A percentile compares a stretch with the other conserved stretches of the same genome.
These are phyloP conservation scores for Polydrusus tereticollis DNA, from an alignment of 2,888 invertebrate species.

Conservation along the genomic window DNA sequence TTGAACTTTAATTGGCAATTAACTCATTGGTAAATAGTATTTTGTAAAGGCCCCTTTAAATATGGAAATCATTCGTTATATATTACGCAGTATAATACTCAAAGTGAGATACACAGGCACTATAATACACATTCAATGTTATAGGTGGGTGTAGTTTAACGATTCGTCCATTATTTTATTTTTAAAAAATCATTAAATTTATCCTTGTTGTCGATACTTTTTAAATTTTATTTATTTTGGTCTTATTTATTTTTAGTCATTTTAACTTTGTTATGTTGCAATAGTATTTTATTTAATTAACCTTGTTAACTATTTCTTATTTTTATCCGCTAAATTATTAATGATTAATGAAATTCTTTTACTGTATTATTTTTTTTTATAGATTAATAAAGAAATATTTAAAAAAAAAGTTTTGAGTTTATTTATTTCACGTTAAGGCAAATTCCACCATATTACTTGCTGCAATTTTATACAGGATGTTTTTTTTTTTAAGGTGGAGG, in stretches of 20 bases:
- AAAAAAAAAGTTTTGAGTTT: background rate
- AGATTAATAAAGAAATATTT: constrained; percentile 33
- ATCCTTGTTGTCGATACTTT: constrained; percentile 13
- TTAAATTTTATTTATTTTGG: constrained; percentile 24
- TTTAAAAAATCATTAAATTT: background rate
- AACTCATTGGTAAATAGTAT: no score
- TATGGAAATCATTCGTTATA: no score
- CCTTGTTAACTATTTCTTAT: constrained; percentile 32
- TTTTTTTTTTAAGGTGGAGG: no score
- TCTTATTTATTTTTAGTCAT: constrained; percentile 25
- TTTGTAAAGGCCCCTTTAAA: no score
- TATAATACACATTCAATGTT: no score
- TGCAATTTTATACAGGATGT: no score
- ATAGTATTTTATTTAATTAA: constrained; percentile 30
- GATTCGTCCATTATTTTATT: constrained; percentile 25
- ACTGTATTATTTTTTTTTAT: constrained; percentile 33
- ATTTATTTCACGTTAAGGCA: no score
- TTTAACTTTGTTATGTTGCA: constrained; percentile 24
- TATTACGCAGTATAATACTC: background rate
- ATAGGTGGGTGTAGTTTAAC: background rate
- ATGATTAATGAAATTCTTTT: constrained; percentile 19
- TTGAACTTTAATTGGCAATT: no score
- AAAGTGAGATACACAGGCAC: background rate
- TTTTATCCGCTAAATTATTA: constrained; percentile 34
- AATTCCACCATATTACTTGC: no score